Conservation (phyloP, 2,888 invertebrate genomes). For the Nymphalis c-album region DNA sequence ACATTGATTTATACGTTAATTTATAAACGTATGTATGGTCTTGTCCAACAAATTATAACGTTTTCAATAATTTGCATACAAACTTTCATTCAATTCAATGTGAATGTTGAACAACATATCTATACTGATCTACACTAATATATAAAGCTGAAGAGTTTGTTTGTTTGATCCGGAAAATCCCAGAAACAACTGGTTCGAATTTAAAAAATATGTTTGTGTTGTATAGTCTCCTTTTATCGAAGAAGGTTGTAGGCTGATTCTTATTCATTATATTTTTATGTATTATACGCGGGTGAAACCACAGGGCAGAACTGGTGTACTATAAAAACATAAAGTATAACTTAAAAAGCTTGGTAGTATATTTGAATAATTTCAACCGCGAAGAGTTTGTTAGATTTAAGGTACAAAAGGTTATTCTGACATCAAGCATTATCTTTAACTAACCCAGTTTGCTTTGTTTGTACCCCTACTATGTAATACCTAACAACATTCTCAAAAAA, state of each 20-base stretch:
- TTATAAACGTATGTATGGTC: neutral
- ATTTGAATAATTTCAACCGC: neutral
- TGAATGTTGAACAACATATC: no score
- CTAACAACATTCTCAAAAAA: neutral
- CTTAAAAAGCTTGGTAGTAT: neutral
- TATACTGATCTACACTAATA: no score
- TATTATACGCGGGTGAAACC: no score
- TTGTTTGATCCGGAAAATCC: no score
- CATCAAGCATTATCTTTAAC: constrained; percentile 10
- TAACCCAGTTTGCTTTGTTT: constrained; percentile 4
- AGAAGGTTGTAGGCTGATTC: no score
- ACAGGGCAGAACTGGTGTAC: no score
- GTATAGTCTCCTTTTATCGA: no score
- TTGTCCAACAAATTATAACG: neutral
- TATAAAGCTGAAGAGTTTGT: no score
- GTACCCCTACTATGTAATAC: neutral
- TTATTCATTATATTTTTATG: no score
- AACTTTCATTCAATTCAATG: neutral
- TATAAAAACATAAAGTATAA: neutral
- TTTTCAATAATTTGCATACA: neutral
- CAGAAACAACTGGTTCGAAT: no score
- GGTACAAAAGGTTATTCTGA: neutral
- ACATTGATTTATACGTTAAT: neutral
- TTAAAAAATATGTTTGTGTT: no score
- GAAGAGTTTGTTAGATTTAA: neutral